phyloP scores from a whole-genome alignment of 53 echinoderm and acorn worm species.

The Paracentrotus lividus region DNA sequence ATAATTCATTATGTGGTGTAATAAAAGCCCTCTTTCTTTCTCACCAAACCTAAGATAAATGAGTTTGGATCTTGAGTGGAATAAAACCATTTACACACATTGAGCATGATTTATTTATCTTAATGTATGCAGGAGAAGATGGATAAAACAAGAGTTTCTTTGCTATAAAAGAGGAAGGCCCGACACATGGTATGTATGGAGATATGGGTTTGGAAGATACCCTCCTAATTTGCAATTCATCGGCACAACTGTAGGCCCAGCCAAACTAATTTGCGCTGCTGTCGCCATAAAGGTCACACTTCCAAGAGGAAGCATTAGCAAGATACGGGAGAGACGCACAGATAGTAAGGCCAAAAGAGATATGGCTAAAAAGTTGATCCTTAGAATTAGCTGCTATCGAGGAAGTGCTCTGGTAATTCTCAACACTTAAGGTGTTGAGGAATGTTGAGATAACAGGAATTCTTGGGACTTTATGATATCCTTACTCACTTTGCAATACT shows the following conservation, averaged over 20 bases:
- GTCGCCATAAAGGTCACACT: conserved; percentile 57
- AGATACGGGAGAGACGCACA: neutral
- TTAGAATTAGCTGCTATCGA: conserved; percentile 5
- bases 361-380: neutral
- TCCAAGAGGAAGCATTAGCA: conserved; percentile 32
- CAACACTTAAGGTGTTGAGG: neutral
- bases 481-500: neutral
- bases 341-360: neutral
- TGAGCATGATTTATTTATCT: conserved; percentile 36
- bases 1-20: conserved; percentile 27
- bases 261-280: conserved; percentile 59
- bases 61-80: neutral
- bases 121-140: neutral
- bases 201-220: conserved; percentile 9
- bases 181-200: neutral
- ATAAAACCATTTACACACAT: conserved; percentile 37
- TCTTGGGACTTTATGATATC: neutral
- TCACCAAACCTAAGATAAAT: conserved; percentile 17
- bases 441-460: neutral
- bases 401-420: neutral
- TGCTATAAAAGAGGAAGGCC: conserved; percentile 11
- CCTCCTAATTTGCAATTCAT: conserved; percentile 69
- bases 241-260: conserved; percentile 60
- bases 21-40: conserved; percentile 13
- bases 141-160: neutral